Base-by-base conservation (phyloP, 2,797 vertebrate species). In the Poeciliopsis infans region DNA sequence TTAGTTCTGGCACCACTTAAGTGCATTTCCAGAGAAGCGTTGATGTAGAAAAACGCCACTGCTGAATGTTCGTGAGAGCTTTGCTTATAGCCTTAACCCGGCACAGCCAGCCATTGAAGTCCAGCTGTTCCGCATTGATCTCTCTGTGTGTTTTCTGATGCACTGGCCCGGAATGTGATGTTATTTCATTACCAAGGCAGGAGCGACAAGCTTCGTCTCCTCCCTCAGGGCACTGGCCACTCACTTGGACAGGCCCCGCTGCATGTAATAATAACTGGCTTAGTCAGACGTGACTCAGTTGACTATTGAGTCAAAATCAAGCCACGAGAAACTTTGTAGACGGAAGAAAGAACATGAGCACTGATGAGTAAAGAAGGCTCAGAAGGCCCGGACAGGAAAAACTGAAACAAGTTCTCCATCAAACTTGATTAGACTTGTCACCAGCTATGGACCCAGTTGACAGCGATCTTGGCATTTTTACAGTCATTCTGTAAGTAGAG, bases 401-500 rank as follows among this genome's bases (percentile, higher is more conserved):
- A 84, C 76, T 45, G 72, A 89, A 86, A 83, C 79, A 85, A 92
- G 86, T 13, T 72, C 80, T 20, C 78, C 84, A 61, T 80, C 86
- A 86, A 84, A 59, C 66, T 75, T 68, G 41, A 82, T 71, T 57
- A 89, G 72, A 82, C 18, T 79, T 84, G 91, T 77, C 84, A 88
- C 81, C 90, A 78, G 89, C 87, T 81, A 97, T 97, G 96, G 95
- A 96, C 31, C 15, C 92, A 79, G 95, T 93, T 55, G 94, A 96
- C 84, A 96, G 94, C 76, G 94, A 96, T 18, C 64, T 97, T 81
- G 96, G 96, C 89, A 87, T 97, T 93, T 97, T 96, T 87, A 97
- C 96, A 6, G 94, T 97, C 92, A 97, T 96, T 91, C 97, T 97
- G 97, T 98, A 93, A 97, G 97, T 97, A 96, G 47, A 31, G 61